Base-by-base conservation (phyloP, 1,140 invertebrate species). In the Sycobia sp. region DNA sequence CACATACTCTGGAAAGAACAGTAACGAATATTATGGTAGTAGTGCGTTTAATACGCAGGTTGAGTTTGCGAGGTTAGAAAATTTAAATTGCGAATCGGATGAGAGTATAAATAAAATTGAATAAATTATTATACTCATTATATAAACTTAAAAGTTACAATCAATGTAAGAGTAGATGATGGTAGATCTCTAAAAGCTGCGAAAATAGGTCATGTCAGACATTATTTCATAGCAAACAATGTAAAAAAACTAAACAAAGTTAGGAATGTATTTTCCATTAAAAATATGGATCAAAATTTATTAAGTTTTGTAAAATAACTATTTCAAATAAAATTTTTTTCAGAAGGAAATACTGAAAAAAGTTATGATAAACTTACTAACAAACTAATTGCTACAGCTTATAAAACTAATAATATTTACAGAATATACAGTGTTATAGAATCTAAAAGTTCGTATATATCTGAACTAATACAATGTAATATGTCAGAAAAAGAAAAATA, bases 381-480 rank as follows among this genome's bases (percentile, higher is more conserved):
- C 38, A 3, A 53, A 36, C n/a, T 51, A 70, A 69, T 22, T 4
- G 49, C n/a, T 7, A 22, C 36, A n/a, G 49, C 49, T 14, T 22
- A 11, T 20, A 53, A 53, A 53, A 16, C 4, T 9, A 53, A 53
- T 23, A 38, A 53, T 38, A 20, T 53, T 18, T 53, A 53, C n/a
- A 18, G 22, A 20, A 34, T 36, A 7, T 16, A 36, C 38, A 53
- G 16, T 34, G 2, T 22, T 0, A 13, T 36, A 20, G 11, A 36
- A 18, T 22, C 10, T 14, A 38, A 4, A 23, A 13, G 38, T 22
- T 22, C 14, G 22, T 20, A 34, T 20, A 2, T 22, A 53, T 13
- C 10, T 10, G 5, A 53, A 18, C 1, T 3, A 34, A 34, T 34
- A 34, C 5, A 11, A 7, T 34, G 32, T 34, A 29, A 14, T n/a